Evolutionary conservation across 2,888 invertebrate species (phyloP), one percentile per base, ranked within the genome.

Genomic region (Athalia rosae): DNA sequence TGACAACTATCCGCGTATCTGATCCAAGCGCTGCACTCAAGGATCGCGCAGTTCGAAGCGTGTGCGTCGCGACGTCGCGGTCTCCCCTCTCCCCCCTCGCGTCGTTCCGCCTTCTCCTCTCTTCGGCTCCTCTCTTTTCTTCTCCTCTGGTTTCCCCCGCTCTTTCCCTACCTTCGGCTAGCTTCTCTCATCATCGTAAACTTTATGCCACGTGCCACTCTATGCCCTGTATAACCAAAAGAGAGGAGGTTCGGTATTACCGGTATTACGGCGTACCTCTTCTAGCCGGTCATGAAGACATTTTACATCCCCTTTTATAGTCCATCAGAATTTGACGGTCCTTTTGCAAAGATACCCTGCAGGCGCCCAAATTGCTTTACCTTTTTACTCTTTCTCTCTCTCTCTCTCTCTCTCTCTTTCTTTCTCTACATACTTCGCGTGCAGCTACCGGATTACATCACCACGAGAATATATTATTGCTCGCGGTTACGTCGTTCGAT

Each of bases 181-280:
- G 28, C 28, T 50, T 13, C 69, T 71, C 83, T 84, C 84, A 83
- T 84, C 84, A 83, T 83, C 83, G 81, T 84, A 84, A 84, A 84
- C 79, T 84, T 84, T 84, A 84, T 84, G 82, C 84, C 79, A 79
- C 79, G 79, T 78, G 79, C 74, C 71, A 76, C 79, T 62, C 67
- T 77, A 64, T 66, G 47, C 66, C 47, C 28, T 28, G 28, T 28
- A 28, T 28, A 71, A 77, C 78, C 53, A 59, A 77, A 71, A 71
- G 58, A 71, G 69, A 71, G 58, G 28, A 28, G 28, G 28, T 28
- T 28, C 58, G 43, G 69, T 71, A 71, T 71, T 71, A 71, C 69
- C 74, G 77, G 76, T 78, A 78, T 80, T 77, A 77, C 79, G 82
- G 78, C 77, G 77, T 80, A 81, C 80, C 82, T 77, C 73, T 71